Evolutionary conservation across 2,797 vertebrate genomes (phyloP), one percentile per base, ranked within the genome.

Genomic region (Bryconaethiops microstoma): DNA sequence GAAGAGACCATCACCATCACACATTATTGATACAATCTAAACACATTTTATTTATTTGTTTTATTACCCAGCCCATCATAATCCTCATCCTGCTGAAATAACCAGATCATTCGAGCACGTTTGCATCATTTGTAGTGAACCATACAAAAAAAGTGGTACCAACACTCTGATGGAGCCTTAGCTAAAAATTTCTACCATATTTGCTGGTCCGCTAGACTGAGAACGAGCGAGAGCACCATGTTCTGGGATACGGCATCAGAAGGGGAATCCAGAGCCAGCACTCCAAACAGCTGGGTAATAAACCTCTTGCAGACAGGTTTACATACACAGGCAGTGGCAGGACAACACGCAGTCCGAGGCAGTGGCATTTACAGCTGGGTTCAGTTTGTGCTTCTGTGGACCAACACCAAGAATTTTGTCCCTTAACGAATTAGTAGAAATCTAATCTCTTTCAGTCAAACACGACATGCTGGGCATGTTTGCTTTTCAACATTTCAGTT

Each of bases 211-310:
- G 65, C 54, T n/a, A 29, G 35, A 45, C 9, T 55, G n/a, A 48
- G 45, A 65, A 21, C 25, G 7, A 21, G 55, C 35, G 39, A 40
- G 23, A 16, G 23, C 72, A 79, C 81, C 64, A 21, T 13, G 9
- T 25, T 76, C 39, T 71, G 62, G 29, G 57, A 70, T 70, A 78
- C 68, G 76, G 64, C 64, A 67, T 29, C 67, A n/a, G 64, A 12
- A 69, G 59, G 70, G 55, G 62, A 40, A 67, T 67, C 57, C n/a
- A 50, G 40, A 71, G 59, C 45, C 68, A 67, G 64, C 39, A 64
- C 5, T 64, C 25, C 62, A 13, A 25, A 63, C 60, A 29, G 17
- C 59, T 9, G 8, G 23, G 23, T 13, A 9, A 63, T 14, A 16
- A 63, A 35, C 16, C 29, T 35, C 62, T 35, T 29, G 6, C 12